Evolutionary conservation across 2,888 invertebrate genomes (phyloP).

Genomic region (Acleris sparsana): DNA sequence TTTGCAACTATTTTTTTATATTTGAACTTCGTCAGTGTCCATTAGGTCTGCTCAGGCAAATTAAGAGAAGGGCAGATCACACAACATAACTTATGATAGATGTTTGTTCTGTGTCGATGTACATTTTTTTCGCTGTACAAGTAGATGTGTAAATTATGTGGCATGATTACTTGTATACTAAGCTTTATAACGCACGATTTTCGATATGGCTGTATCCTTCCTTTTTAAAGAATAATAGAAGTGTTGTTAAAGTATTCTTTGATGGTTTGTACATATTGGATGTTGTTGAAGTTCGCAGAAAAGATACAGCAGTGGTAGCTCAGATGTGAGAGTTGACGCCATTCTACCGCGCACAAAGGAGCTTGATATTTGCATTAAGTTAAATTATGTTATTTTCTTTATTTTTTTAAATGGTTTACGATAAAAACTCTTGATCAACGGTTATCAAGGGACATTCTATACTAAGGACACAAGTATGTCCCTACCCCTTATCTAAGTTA

Average conservation of each 20-base stretch:
- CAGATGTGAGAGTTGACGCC: background rate
- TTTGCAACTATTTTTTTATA: conserved; percentile 40
- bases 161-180: conserved; percentile 67
- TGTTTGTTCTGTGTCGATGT: conserved; percentile 52
- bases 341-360: conserved; percentile 32
- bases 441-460: background rate
- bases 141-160: conserved; percentile 64
- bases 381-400: conserved; percentile 6
- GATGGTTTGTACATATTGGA: conserved; percentile 22
- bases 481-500: background rate
- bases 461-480: too few species aligned
- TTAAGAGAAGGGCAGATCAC: conserved; percentile 17
- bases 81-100: conserved; percentile 27
- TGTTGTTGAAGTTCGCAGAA: conserved; percentile 3
- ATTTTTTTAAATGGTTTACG: conserved; percentile 1
- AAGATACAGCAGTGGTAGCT: conserved; percentile 16
- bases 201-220: conserved; percentile 24
- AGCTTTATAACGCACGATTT: conserved; percentile 63
- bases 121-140: conserved; percentile 66
- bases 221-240: conserved; percentile 1
- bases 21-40: conserved; percentile 48
- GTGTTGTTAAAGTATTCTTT: conserved; percentile 9
- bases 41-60: conserved; percentile 7
- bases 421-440: background rate
- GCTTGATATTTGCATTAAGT: conserved; percentile 31